Evolutionary conservation across 2,113 vertebrate species (phyloP).

Genomic region (Naja naja): DNA sequence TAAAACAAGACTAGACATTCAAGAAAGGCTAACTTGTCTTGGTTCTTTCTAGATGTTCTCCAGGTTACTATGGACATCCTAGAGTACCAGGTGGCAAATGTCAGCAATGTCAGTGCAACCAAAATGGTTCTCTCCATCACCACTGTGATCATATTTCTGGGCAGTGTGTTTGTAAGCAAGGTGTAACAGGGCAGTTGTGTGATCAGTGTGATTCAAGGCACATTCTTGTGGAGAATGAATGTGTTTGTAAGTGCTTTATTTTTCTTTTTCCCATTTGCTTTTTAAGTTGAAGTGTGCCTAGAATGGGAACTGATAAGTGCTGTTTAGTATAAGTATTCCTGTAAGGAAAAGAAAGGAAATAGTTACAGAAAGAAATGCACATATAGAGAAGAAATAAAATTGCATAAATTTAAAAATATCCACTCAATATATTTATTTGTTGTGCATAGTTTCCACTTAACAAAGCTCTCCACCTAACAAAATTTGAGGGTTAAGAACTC

Average conservation of each 20-base stretch:
- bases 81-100: slow-evolving; percentile 68
- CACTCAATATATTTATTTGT: background rate
- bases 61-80: slow-evolving; percentile 85
- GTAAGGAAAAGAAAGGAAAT: background rate
- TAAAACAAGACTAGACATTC: background rate
- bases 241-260: slow-evolving; percentile 80
- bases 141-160: slow-evolving; percentile 77
- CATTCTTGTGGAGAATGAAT: slow-evolving; percentile 73
- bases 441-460: background rate
- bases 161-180: slow-evolving; percentile 81
- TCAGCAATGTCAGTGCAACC: slow-evolving; percentile 75
- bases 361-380: background rate
- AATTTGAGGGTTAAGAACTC: background rate
- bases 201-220: slow-evolving; percentile 81
- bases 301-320: too few relatives aligned
- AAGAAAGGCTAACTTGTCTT: background rate
- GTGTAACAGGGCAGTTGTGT: slow-evolving; percentile 80
- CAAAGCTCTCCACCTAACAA: background rate
- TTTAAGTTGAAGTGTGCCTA: background rate
- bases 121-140: slow-evolving; percentile 70
- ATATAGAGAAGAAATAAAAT: background rate
- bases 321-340: background rate
- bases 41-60: slow-evolving; percentile 77
- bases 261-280: background rate
- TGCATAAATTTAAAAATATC: background rate